Percentiles rank a stretch among this genome's conserved stretches.
These are phyloP conservation scores for Tipula helvola DNA, from an alignment of 2,888 invertebrate species.

Conservation along the genomic window DNA sequence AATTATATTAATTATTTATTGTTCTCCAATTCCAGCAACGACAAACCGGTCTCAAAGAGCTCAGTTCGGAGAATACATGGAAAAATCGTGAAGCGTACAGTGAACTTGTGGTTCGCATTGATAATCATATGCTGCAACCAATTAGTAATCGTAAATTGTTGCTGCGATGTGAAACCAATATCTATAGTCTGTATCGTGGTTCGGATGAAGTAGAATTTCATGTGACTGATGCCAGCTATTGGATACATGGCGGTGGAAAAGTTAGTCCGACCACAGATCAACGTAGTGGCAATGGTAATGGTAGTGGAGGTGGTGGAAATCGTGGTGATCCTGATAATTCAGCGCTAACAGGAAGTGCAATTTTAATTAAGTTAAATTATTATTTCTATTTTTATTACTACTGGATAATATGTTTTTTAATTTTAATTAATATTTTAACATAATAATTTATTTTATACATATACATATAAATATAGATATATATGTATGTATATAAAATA, in stretches of 20 bases:
- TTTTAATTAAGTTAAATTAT: slow-evolving; percentile 7
- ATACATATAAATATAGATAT: neutral
- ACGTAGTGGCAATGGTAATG: slow-evolving; percentile 13
- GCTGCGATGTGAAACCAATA: slow-evolving; percentile 19
- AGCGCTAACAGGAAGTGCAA: slow-evolving; percentile 16
- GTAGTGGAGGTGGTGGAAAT: slow-evolving; percentile 15
- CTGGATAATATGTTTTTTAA: neutral
- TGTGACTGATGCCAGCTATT: slow-evolving; percentile 17
- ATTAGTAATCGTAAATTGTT: slow-evolving; percentile 15
- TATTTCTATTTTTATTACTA: neutral
- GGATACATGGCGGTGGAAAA: slow-evolving; percentile 17
- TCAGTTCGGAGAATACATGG: neutral
- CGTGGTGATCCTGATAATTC: slow-evolving; percentile 20
- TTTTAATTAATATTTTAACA: neutral
- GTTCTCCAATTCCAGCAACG: slow-evolving; percentile 14
- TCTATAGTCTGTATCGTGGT: slow-evolving; percentile 18
- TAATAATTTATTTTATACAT: neutral
- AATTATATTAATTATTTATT: too few species aligned
- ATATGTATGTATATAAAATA: neutral
- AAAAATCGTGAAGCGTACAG: slow-evolving; percentile 18
- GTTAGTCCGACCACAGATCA: slow-evolving; percentile 20
- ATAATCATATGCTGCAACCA: slow-evolving; percentile 17
- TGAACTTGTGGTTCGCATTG: slow-evolving; percentile 18
- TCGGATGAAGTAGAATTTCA: slow-evolving; percentile 17
- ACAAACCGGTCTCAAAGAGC: slow-evolving; percentile 16